Percentiles rank a stretch among this genome's conserved stretches.
phyloP scores from a whole-genome alignment of 2,797 vertebrate genomes.

The Danio tinwini region DNA sequence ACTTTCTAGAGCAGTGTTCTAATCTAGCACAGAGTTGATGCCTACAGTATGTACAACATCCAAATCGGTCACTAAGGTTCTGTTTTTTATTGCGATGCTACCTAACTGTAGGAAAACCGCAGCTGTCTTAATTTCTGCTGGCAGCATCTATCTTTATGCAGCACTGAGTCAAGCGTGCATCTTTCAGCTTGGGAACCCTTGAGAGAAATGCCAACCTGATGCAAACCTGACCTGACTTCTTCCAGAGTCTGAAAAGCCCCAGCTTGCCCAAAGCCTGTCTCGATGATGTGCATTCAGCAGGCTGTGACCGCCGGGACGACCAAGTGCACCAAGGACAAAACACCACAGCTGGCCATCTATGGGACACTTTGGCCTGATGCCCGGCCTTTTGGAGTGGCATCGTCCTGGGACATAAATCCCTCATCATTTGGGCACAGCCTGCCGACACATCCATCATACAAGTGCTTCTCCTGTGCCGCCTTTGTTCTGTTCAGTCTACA shows the following conservation, averaged over 20 bases:
- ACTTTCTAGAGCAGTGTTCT: neutral
- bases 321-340: neutral
- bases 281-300: constrained; percentile 36
- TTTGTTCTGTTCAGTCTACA: neutral
- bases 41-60: neutral
- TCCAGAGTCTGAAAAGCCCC: constrained; percentile 7
- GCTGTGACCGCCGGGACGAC: constrained; percentile 9
- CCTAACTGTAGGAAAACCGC: neutral
- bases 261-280: constrained; percentile 36
- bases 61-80: neutral
- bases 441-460: constrained; percentile 2
- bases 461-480: neutral
- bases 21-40: neutral
- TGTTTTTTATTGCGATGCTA: neutral
- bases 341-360: neutral
- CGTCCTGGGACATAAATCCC: constrained; percentile 11
- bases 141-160: constrained; percentile 29
- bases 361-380: neutral
- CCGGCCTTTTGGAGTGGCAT: neutral
- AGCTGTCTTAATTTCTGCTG: constrained; percentile 13
- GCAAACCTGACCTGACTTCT: constrained; percentile 38
- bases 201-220: constrained; percentile 28
- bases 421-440: constrained; percentile 12
- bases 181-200: constrained; percentile 14
- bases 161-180: constrained; percentile 5